Evolutionary conservation across 2,888 invertebrate species (phyloP).

Genomic region (Leptinotarsa juncta): DNA sequence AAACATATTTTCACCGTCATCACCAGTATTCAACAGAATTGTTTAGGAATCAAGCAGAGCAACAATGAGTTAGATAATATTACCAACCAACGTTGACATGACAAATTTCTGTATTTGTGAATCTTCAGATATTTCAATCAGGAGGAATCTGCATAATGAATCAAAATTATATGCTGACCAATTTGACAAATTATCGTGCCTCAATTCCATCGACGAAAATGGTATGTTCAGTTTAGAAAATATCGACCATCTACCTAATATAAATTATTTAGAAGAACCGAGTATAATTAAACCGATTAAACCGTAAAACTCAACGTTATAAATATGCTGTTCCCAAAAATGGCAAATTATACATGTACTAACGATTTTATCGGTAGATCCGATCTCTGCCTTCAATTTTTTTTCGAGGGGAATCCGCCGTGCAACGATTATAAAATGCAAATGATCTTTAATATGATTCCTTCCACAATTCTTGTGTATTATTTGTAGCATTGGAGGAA

Average conservation of each 20-base stretch:
- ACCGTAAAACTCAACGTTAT: constrained; percentile 17
- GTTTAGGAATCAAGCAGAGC: too few species aligned
- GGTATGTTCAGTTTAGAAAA: constrained; percentile 11
- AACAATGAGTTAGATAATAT: too few species aligned
- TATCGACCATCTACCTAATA: constrained; percentile 9
- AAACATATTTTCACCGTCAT: too few species aligned
- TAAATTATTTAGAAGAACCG: constrained; percentile 6
- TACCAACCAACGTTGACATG: background rate
- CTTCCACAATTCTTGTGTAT: constrained; percentile 22
- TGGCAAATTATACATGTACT: constrained; percentile 20
- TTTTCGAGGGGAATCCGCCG: background rate
- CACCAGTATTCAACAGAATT: too few species aligned
- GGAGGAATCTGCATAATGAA: background rate
- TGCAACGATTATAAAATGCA: constrained; percentile 9
- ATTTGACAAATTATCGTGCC: constrained; percentile 14
- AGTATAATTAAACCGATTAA: constrained; percentile 17
- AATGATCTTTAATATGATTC: constrained; percentile 15
- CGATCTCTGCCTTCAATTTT: constrained; percentile 13
- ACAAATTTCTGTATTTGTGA: background rate
- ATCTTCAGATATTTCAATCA: background rate
- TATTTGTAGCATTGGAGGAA: constrained; percentile 36
- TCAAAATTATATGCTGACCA: constrained; percentile 4
- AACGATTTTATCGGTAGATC: constrained; percentile 10
- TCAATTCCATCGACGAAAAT: background rate
- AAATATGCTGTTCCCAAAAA: constrained; percentile 16